Percentiles rank a stretch among this genome's conserved stretches.
Conservation (phyloP, 2,113 vertebrate genomes). For the Anser cygnoides region DNA sequence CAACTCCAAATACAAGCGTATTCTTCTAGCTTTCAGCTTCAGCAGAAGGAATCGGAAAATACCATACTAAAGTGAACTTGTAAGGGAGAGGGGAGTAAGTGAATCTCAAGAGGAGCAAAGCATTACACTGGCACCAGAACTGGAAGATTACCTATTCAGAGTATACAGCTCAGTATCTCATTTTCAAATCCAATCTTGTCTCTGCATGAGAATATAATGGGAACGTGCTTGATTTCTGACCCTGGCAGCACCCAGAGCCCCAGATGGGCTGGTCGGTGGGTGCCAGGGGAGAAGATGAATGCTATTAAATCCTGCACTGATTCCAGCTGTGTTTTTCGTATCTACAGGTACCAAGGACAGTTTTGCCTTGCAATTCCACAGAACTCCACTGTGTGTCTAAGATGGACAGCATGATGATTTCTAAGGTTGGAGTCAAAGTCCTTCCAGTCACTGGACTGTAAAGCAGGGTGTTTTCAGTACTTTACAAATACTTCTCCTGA, state of each 20-base stretch:
- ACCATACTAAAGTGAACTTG: background rate
- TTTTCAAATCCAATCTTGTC: background rate
- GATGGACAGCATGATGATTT: rapidly evolving
- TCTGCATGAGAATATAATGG: rapidly evolving
- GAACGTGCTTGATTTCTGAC: background rate
- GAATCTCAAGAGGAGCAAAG: background rate
- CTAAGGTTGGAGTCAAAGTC: background rate
- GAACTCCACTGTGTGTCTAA: too few species aligned
- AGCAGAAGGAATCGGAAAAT: background rate
- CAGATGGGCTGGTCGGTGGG: rapidly evolving
- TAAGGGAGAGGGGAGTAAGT: rapidly evolving
- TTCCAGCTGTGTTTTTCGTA: background rate
- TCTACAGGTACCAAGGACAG: background rate
- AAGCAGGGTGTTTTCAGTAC: background rate
- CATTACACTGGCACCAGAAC: background rate
- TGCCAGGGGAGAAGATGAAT: background rate
- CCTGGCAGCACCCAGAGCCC: background rate
- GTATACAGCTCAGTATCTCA: background rate
- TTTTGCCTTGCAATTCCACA: background rate
- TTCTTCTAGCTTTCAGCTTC: too few species aligned
- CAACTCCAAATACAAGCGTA: rapidly evolving
- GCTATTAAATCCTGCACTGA: too few species aligned
- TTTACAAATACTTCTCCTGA: background rate
- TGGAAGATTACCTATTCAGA: background rate
- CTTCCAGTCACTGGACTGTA: background rate